Evolutionary conservation across 2,797 vertebrate genomes (phyloP).

Genomic region (Semaprochilodus insignis): DNA sequence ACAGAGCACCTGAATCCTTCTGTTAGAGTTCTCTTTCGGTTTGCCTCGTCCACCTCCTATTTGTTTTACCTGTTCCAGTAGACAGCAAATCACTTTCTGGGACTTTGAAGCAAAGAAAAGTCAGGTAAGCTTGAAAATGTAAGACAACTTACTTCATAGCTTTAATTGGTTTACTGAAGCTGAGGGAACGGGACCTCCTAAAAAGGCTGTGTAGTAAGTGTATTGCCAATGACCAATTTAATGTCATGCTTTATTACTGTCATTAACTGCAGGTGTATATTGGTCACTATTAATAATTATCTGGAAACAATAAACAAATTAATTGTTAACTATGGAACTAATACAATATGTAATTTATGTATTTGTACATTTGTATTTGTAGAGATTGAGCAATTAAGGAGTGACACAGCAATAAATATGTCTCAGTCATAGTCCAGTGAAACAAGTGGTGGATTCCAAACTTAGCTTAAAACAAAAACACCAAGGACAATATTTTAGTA

Average conservation of each 20-base stretch:
- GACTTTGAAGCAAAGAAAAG: not conserved
- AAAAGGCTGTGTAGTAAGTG: no score
- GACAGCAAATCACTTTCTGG: not conserved
- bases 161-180: no score
- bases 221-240: no score
- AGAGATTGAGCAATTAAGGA: not conserved
- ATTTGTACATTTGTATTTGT: not conserved
- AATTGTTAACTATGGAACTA: not conserved
- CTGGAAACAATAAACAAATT: not conserved
- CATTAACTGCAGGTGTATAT: not conserved
- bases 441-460: no score
- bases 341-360: not conserved
- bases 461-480: no score
- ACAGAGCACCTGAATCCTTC: slow-evolving; percentile 9
- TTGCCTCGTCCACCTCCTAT: slow-evolving; percentile 10
- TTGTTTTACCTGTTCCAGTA: not conserved
- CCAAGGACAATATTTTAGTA: no score
- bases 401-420: no score
- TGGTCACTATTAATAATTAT: not conserved
- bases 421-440: no score
- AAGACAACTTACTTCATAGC: no score
- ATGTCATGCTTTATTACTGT: no score
- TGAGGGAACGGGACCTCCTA: no score
- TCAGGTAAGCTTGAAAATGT: no score
- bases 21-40: not conserved